These are phyloP conservation scores for Anarhynchus alexandrinus DNA, from an alignment of 2,113 vertebrate species.

Conservation along the genomic window DNA sequence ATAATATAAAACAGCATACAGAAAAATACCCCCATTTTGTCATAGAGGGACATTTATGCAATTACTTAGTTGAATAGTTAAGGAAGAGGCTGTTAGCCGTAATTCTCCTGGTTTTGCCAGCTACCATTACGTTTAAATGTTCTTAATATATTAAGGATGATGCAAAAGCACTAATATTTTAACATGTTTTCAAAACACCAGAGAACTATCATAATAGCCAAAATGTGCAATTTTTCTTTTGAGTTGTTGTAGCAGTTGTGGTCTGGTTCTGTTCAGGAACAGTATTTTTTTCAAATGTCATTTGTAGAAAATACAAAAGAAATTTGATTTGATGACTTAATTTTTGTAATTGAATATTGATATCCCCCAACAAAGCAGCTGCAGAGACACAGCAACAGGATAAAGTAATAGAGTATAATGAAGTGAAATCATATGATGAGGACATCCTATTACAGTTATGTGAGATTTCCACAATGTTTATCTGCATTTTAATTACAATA, in stretches of 20 bases:
- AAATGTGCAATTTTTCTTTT: neutral
- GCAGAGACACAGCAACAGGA: slow-evolving; percentile 31
- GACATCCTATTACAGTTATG: slow-evolving; percentile 37
- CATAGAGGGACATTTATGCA: neutral
- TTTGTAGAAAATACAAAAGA: slow-evolving; percentile 1
- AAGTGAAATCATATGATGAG: slow-evolving; percentile 41
- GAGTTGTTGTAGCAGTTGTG: neutral
- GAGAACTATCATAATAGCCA: neutral
- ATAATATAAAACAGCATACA: neutral
- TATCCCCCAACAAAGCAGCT: slow-evolving; percentile 46
- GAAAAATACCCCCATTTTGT: neutral
- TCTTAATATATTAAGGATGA: neutral
- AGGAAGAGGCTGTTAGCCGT: neutral
- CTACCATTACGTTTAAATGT: neutral
- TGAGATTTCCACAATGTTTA: slow-evolving; percentile 38
- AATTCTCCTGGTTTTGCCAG: neutral
- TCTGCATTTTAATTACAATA: slow-evolving; percentile 67
- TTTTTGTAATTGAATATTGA: slow-evolving; percentile 41
- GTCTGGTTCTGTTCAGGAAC: neutral
- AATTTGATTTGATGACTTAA: slow-evolving; percentile 25
- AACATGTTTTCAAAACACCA: neutral
- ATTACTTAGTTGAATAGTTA: neutral
- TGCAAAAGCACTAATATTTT: neutral
- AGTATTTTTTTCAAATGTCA: neutral
- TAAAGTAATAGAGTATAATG: slow-evolving; percentile 56